These are phyloP conservation scores for Synchiropus splendidus DNA, from an alignment of 2,113 vertebrate species.

Conservation along the genomic window DNA sequence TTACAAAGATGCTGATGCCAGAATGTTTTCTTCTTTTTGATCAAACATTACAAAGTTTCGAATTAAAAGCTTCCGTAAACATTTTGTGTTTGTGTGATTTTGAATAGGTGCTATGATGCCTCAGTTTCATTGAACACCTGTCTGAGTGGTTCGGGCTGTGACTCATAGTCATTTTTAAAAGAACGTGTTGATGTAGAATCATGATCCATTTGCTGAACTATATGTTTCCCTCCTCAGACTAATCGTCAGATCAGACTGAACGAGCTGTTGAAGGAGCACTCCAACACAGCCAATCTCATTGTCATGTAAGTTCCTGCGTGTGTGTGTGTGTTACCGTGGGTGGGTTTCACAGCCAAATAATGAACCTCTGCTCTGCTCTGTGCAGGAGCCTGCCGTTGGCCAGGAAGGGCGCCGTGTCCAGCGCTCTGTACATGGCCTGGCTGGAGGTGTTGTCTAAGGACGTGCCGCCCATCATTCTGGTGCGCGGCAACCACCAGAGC, in stretches of 20 bases:
- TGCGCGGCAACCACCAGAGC: slow-evolving; percentile 97
- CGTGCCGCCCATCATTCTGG: slow-evolving; percentile 86
- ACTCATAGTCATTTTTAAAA: too few species aligned
- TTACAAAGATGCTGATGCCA: too few species aligned
- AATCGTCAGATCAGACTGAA: slow-evolving; percentile 91
- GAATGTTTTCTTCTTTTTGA: too few species aligned
- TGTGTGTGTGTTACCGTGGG: slow-evolving; percentile 13
- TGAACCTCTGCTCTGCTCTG: not conserved
- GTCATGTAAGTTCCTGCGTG: slow-evolving; percentile 72
- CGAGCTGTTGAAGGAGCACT: slow-evolving; percentile 92
- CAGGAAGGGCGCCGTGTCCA: slow-evolving; percentile 88
- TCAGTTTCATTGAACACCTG: too few species aligned
- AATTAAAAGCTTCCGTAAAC: too few species aligned
- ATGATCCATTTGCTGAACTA: slow-evolving; percentile 4
- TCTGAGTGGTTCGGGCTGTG: too few species aligned
- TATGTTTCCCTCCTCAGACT: slow-evolving; percentile 63
- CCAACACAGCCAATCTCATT: slow-evolving; percentile 89
- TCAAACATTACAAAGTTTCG: too few species aligned
- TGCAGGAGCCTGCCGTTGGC: slow-evolving; percentile 92
- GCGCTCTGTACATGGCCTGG: slow-evolving; percentile 96
- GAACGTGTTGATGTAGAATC: too few species aligned
- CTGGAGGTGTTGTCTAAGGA: slow-evolving; percentile 87
- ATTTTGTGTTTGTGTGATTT: too few species aligned
- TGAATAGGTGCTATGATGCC: too few species aligned
- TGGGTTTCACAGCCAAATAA: not conserved